Conservation (phyloP, 2,113 vertebrate species). For the Synchiropus splendidus region DNA sequence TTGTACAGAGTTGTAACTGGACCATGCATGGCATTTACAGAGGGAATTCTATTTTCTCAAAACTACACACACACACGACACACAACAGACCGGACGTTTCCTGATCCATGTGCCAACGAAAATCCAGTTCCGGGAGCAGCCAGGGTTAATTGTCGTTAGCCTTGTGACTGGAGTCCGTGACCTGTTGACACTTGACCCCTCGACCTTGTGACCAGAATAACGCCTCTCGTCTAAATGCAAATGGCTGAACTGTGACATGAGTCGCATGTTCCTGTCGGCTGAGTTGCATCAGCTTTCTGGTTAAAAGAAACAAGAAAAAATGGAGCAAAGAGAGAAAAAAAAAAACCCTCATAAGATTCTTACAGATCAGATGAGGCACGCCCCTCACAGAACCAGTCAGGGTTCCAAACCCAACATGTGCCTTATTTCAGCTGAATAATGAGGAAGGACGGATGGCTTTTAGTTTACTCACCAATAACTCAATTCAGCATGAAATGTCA, state of each 20-base stretch:
- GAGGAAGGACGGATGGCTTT: no score
- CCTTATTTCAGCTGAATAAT: no score
- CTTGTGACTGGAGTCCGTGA: slow-evolving; percentile 9
- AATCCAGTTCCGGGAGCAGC: not conserved
- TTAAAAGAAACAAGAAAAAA: slow-evolving; percentile 5
- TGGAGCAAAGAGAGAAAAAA: slow-evolving; percentile 9
- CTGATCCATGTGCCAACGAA: not conserved
- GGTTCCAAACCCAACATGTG: no score
- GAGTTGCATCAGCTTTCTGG: slow-evolving; percentile 1
- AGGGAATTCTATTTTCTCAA: no score
- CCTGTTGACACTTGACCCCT: slow-evolving; percentile 32
- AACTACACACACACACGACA: no score
- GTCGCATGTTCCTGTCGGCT: not conserved
- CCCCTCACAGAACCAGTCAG: no score
- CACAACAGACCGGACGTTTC: no score
- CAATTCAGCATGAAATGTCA: no score
- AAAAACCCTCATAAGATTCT: no score
- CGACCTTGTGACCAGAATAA: slow-evolving; percentile 21
- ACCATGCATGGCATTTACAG: slow-evolving; percentile 35
- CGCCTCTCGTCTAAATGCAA: slow-evolving; percentile 9
- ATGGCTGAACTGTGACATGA: slow-evolving; percentile 4
- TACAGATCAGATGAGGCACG: no score
- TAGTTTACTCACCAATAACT: no score
- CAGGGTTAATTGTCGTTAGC: slow-evolving; percentile 14
- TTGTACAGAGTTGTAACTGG: slow-evolving; percentile 31